phyloP scores from a whole-genome alignment of 2,113 vertebrate species.

The Bombycilla garrulus region DNA sequence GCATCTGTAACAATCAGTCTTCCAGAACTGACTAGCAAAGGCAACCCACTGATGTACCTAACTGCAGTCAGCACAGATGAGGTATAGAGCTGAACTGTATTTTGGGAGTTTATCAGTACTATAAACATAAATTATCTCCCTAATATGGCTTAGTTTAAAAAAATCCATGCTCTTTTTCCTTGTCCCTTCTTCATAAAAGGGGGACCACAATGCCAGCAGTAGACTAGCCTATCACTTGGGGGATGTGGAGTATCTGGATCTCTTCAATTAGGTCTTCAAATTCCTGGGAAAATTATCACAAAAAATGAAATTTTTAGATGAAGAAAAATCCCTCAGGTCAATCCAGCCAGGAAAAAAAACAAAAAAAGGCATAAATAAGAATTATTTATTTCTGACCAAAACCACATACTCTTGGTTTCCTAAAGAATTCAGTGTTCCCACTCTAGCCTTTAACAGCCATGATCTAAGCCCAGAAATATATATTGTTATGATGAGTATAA shows the following conservation, averaged over 20 bases:
- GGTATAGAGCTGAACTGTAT: conserved; percentile 61
- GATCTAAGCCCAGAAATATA: not conserved
- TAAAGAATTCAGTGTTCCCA: not conserved
- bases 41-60: conserved; percentile 84
- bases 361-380: accelerated
- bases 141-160: not conserved
- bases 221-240: not conserved
- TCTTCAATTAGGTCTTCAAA: not conserved
- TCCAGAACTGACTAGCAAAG: conserved; percentile 76
- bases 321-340: not conserved
- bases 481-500: not conserved
- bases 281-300: not conserved
- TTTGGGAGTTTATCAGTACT: not conserved
- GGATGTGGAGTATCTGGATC: not conserved
- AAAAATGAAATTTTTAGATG: not conserved
- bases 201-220: not conserved
- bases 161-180: not conserved
- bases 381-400: not conserved
- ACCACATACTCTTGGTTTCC: not conserved
- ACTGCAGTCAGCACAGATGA: conserved; percentile 73
- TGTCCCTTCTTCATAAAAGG: not conserved
- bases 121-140: not conserved
- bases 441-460: not conserved
- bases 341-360: not conserved
- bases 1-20: conserved; percentile 77